These are phyloP conservation scores for Drosophila parvula DNA, from an alignment of 1,140 invertebrate genomes.

Conservation along the genomic window DNA sequence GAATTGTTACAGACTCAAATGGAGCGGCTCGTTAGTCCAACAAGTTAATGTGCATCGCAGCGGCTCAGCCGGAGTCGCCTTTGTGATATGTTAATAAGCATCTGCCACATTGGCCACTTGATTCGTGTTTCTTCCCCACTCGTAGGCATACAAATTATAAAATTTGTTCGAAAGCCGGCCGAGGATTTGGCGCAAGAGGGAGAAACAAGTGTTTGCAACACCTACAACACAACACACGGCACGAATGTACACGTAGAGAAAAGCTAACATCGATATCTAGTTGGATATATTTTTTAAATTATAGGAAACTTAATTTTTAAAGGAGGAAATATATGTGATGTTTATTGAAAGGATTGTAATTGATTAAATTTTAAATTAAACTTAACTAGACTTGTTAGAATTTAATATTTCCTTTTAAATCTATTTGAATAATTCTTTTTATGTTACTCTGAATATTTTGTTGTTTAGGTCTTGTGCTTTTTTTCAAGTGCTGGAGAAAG, in stretches of 20 bases:
- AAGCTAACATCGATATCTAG: not conserved
- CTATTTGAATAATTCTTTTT: not conserved
- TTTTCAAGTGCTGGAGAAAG: constrained; percentile 42
- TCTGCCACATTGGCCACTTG: constrained; percentile 70
- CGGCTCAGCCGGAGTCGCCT: constrained; percentile 42
- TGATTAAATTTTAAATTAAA: not conserved
- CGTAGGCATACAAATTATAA: constrained; percentile 66
- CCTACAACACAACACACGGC: constrained; percentile 59
- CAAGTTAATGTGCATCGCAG: constrained; percentile 74
- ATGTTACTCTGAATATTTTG: not conserved
- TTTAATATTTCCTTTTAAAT: not conserved
- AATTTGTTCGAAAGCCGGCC: constrained; percentile 42
- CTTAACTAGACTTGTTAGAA: not conserved
- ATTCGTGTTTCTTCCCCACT: constrained; percentile 33
- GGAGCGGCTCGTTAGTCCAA: constrained; percentile 79
- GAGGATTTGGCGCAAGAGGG: constrained; percentile 50
- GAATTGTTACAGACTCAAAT: constrained; percentile 81
- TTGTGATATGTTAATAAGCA: constrained; percentile 81
- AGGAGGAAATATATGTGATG: not conserved
- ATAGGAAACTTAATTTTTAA: not conserved
- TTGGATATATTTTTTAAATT: no score
- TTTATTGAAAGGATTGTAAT: not conserved
- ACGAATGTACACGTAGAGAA: constrained; percentile 2
- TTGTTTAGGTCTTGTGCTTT: not conserved
- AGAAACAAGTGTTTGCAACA: constrained; percentile 77